phyloP scores from a whole-genome alignment of 2,113 vertebrate genomes.

The Calcarius ornatus region DNA sequence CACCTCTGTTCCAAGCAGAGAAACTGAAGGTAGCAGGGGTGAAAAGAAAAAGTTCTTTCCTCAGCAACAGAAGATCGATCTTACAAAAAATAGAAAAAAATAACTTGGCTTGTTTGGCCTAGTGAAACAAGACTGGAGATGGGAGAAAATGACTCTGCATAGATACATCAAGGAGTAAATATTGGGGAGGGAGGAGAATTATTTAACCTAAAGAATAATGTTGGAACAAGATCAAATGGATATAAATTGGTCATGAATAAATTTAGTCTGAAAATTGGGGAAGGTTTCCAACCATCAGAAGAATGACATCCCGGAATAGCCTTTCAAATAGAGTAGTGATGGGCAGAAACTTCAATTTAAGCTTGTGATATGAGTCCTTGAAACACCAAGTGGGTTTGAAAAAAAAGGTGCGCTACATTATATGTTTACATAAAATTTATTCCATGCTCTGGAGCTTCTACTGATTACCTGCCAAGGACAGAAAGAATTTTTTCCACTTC shows the following conservation, averaged over 20 bases:
- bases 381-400: neutral
- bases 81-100: neutral
- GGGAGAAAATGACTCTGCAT: neutral
- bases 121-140: neutral
- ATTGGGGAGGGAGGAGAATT: neutral
- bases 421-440: conserved; percentile 9
- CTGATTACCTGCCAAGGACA: neutral
- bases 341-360: conserved; percentile 25
- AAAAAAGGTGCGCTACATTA: neutral
- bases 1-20: neutral
- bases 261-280: neutral
- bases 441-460: neutral
- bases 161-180: neutral
- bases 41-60: neutral
- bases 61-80: neutral
- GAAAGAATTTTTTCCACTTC: neutral
- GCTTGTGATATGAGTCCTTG: neutral
- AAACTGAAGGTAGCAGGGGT: neutral
- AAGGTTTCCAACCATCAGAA: neutral
- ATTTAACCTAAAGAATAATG: conserved; percentile 17
- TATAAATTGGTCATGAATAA: conserved; percentile 38
- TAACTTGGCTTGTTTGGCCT: neutral
- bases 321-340: conserved; percentile 16
- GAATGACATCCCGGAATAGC: conserved; percentile 5
- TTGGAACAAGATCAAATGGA: conserved; percentile 28